Percentiles rank a stretch among this genome's conserved stretches.
phyloP scores from a whole-genome alignment of 2,113 vertebrate species.

The Ceratotherium simum region DNA sequence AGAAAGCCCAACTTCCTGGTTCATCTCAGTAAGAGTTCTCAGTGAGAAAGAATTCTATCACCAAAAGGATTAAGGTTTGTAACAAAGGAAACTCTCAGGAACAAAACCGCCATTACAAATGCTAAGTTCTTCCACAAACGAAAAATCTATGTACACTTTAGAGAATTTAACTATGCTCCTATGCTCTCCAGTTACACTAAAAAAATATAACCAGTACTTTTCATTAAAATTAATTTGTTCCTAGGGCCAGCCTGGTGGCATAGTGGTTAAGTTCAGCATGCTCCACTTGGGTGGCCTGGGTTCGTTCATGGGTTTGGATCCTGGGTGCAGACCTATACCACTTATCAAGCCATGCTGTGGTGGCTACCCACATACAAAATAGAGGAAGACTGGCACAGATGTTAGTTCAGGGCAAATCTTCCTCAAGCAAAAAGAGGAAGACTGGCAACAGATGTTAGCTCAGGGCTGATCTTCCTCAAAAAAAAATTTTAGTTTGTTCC shows the following conservation, averaged over 20 bases:
- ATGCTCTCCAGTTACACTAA: neutral
- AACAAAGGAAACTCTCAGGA: constrained; percentile 79
- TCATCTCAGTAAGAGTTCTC: constrained; percentile 52
- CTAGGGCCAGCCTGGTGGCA: no score
- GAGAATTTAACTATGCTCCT: constrained; percentile 30
- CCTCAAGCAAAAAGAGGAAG: no score
- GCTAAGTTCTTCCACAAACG: constrained; percentile 41
- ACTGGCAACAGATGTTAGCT: no score
- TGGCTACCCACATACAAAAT: no score
- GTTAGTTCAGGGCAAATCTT: no score
- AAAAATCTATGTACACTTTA: neutral
- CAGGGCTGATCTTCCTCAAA: no score
- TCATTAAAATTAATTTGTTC: constrained; percentile 42
- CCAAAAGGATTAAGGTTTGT: constrained; percentile 56
- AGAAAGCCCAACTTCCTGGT: constrained; percentile 58
- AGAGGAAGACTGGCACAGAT: no score
- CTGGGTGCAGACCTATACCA: no score
- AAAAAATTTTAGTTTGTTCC: neutral
- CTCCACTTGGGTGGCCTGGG: no score
- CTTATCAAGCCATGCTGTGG: no score
- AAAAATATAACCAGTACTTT: constrained; percentile 15
- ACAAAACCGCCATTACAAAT: constrained; percentile 73
- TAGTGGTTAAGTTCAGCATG: no score
- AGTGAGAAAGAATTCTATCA: constrained; percentile 56
- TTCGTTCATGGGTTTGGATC: no score